phyloP scores from a whole-genome alignment of 2,797 vertebrate species.

The Aviceda cuculoides region DNA sequence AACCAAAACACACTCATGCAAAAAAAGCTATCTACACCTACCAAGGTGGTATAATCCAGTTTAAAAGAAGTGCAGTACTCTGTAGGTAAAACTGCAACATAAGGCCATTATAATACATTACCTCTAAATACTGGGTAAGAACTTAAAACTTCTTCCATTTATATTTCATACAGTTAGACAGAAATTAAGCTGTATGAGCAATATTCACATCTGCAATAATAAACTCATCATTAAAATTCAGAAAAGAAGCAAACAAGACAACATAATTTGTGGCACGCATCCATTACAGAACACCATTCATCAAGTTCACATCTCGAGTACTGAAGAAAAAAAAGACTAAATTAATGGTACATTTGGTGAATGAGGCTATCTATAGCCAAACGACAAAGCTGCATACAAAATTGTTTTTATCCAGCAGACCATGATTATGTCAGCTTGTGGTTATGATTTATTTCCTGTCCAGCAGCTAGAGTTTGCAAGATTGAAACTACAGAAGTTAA shows the following conservation, averaged over 20 bases:
- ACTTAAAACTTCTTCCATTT: slow-evolving; percentile 57
- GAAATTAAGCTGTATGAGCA: slow-evolving; percentile 72
- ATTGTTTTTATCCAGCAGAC: slow-evolving; percentile 36
- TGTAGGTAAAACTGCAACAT: slow-evolving; percentile 40
- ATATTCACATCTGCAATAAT: slow-evolving; percentile 75
- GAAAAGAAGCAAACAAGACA: slow-evolving; percentile 68
- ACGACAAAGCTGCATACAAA: slow-evolving; percentile 57
- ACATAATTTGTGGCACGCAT: slow-evolving; percentile 44
- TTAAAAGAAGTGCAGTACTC: slow-evolving; percentile 75
- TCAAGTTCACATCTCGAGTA: neutral
- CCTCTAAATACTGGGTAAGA: slow-evolving; percentile 60
- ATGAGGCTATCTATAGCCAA: slow-evolving; percentile 43
- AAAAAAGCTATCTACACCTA: slow-evolving; percentile 65
- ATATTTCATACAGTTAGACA: slow-evolving; percentile 74
- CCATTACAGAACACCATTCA: slow-evolving; percentile 61
- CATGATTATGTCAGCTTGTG: slow-evolving; percentile 53
- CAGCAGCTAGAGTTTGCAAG: slow-evolving; percentile 24
- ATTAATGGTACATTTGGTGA: slow-evolving; percentile 48
- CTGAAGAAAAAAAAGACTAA: neutral
- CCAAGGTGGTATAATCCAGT: slow-evolving; percentile 69
- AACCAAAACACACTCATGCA: slow-evolving; percentile 75
- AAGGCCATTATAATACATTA: slow-evolving; percentile 62
- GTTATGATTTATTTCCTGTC: slow-evolving; percentile 60
- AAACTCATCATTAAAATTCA: slow-evolving; percentile 64
- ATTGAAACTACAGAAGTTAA: slow-evolving; percentile 43